phyloP scores from a whole-genome alignment of 2,888 invertebrate genomes.

The Autographa gamma region DNA sequence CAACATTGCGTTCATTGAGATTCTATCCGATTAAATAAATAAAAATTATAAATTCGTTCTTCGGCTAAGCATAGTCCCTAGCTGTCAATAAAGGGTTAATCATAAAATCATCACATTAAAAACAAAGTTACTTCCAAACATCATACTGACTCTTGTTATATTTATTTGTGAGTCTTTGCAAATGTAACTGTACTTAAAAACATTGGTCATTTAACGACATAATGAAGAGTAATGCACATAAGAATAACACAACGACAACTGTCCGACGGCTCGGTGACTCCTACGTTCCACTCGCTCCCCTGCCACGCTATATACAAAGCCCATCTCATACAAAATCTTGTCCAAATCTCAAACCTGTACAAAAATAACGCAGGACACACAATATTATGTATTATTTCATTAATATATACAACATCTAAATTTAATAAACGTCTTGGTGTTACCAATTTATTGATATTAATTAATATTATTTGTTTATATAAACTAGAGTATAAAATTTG shows the following conservation, averaged over 20 bases:
- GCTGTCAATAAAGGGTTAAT: slow-evolving; percentile 45
- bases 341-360: slow-evolving; percentile 62
- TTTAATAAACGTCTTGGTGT: slow-evolving; percentile 81
- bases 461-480: slow-evolving; percentile 65
- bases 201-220: slow-evolving; percentile 34
- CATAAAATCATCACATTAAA: slow-evolving; percentile 28
- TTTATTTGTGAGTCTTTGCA: slow-evolving; percentile 27
- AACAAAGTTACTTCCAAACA: slow-evolving; percentile 16
- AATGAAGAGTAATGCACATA: slow-evolving; percentile 12
- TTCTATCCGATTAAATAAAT: slow-evolving; percentile 57
- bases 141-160: slow-evolving; percentile 9
- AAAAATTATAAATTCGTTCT: slow-evolving; percentile 58
- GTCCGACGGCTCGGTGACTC: no score
- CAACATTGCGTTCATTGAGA: slow-evolving; percentile 44
- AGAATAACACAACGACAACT: no score
- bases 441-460: slow-evolving; percentile 77
- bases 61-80: slow-evolving; percentile 48
- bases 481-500: slow-evolving; percentile 83
- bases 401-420: slow-evolving; percentile 75
- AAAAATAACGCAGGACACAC: slow-evolving; percentile 68
- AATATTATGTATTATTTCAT: slow-evolving; percentile 58
- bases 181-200: slow-evolving; percentile 54
- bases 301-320: slow-evolving; percentile 70
- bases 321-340: slow-evolving; percentile 47
- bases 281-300: slow-evolving; percentile 33